These are phyloP conservation scores for Molanna angustata DNA, from an alignment of 2,888 invertebrate genomes.

Conservation along the genomic window DNA sequence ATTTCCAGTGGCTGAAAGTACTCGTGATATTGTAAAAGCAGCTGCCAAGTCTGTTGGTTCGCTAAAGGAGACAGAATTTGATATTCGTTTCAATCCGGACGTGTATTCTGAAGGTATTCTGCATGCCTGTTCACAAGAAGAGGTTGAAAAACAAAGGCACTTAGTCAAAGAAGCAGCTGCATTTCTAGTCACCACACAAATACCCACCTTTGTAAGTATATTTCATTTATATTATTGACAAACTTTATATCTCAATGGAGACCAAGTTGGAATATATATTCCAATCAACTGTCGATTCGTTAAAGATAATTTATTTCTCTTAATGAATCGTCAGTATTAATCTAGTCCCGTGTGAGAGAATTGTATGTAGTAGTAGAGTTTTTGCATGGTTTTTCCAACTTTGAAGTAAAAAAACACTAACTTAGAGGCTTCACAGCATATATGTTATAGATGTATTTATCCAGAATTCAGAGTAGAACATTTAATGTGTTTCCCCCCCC, in stretches of 20 bases:
- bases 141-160: conserved; percentile 78
- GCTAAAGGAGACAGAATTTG: conserved; percentile 92
- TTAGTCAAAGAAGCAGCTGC: conserved; percentile 94
- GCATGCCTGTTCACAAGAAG: conserved; percentile 69
- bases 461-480: too few relatives aligned
- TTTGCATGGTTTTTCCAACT: too few relatives aligned
- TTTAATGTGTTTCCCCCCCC: too few relatives aligned
- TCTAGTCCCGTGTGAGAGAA: too few relatives aligned
- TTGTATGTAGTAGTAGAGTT: too few relatives aligned
- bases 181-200: conserved; percentile 89
- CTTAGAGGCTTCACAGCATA: too few relatives aligned
- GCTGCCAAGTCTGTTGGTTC: conserved; percentile 93
- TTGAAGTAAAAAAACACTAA: too few relatives aligned
- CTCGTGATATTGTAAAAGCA: conserved; percentile 82
- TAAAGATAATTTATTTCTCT: too few relatives aligned
- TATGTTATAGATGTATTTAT: too few relatives aligned
- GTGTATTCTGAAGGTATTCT: conserved; percentile 93
- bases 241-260: neutral
- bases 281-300: too few relatives aligned
- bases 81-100: conserved; percentile 97
- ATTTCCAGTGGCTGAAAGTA: conserved; percentile 74
- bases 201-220: conserved; percentile 83
- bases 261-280: too few relatives aligned
- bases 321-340: too few relatives aligned
- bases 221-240: neutral